These are phyloP conservation scores for Chloroceryle aenea DNA, from an alignment of 2,113 vertebrate genomes.

Conservation along the genomic window DNA sequence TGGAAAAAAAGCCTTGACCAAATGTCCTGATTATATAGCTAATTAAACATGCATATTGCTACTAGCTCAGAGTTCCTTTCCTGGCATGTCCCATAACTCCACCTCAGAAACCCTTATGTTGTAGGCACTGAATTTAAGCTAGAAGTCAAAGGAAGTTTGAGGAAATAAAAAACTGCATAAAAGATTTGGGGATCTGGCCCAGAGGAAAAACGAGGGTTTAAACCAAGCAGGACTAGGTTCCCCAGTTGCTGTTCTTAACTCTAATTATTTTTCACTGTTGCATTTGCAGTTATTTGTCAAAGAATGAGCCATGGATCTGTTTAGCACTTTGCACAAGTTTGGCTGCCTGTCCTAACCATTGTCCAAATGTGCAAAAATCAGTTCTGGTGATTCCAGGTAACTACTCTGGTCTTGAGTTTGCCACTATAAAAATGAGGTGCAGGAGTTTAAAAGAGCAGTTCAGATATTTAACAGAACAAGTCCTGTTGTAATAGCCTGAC, in stretches of 20 bases:
- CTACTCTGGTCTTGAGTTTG: not conserved
- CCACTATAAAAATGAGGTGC: not conserved
- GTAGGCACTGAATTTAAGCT: not conserved
- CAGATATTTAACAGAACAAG: not conserved
- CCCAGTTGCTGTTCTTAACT: not conserved
- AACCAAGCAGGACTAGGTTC: not conserved
- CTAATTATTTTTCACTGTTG: not conserved
- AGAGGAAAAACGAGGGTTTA: conserved; percentile 9
- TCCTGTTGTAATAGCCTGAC: not conserved
- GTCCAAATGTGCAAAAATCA: not conserved
- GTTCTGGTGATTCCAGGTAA: not conserved
- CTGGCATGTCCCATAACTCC: not conserved
- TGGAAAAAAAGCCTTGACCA: not conserved
- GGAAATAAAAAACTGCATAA: conserved; percentile 4
- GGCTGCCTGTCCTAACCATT: not conserved
- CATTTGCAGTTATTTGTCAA: not conserved
- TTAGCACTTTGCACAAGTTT: not conserved
- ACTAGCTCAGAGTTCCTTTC: conserved; percentile 40
- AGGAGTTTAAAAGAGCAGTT: not conserved
- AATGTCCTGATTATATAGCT: conserved; percentile 47
- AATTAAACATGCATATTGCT: conserved; percentile 59
- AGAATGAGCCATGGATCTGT: not conserved
- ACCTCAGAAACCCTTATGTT: conserved; percentile 6
- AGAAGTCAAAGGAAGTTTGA: conserved; percentile 19
- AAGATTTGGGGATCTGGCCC: not conserved